Conservation (phyloP, 1,140 invertebrate species). For the Diabrotica undecimpunctata region DNA sequence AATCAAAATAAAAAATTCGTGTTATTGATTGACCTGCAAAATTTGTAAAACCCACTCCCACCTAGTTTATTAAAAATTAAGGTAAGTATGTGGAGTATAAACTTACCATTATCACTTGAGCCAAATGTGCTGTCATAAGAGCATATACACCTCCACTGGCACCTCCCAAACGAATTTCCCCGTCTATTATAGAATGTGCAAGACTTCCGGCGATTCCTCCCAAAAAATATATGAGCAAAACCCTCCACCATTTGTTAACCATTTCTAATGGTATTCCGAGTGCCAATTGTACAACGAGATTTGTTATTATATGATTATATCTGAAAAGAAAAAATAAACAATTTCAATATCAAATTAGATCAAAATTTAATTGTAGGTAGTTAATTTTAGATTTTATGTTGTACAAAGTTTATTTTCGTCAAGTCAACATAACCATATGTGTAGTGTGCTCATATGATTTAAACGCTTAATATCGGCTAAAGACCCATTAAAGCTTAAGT, state of each 20-base stretch:
- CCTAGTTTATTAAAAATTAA: too few relatives aligned
- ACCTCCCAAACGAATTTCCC: slow-evolving; percentile 81
- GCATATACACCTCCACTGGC: slow-evolving; percentile 96
- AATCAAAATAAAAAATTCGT: too few relatives aligned
- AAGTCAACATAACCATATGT: too few relatives aligned
- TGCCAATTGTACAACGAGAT: slow-evolving; percentile 86
- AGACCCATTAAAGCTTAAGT: too few relatives aligned
- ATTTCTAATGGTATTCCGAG: slow-evolving; percentile 91
- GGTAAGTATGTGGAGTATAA: too few relatives aligned
- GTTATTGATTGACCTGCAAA: too few relatives aligned
- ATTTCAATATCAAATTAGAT: background rate
- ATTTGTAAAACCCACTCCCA: too few relatives aligned
- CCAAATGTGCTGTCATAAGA: slow-evolving; percentile 89
- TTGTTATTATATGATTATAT: slow-evolving; percentile 80
- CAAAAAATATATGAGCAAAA: slow-evolving; percentile 72
- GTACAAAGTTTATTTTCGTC: too few relatives aligned
- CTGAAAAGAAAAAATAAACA: slow-evolving; percentile 46
- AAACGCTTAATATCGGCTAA: too few relatives aligned
- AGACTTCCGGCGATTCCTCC: slow-evolving; percentile 82
- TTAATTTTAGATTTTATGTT: too few relatives aligned
- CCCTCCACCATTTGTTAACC: slow-evolving; percentile 92
- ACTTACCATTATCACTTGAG: slow-evolving; percentile 80
- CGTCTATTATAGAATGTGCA: slow-evolving; percentile 85
- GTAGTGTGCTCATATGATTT: too few relatives aligned
- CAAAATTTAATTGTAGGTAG: too few relatives aligned